Conservation (phyloP, 2,888 invertebrate genomes). For the Acanthacorydalis orientalis region DNA sequence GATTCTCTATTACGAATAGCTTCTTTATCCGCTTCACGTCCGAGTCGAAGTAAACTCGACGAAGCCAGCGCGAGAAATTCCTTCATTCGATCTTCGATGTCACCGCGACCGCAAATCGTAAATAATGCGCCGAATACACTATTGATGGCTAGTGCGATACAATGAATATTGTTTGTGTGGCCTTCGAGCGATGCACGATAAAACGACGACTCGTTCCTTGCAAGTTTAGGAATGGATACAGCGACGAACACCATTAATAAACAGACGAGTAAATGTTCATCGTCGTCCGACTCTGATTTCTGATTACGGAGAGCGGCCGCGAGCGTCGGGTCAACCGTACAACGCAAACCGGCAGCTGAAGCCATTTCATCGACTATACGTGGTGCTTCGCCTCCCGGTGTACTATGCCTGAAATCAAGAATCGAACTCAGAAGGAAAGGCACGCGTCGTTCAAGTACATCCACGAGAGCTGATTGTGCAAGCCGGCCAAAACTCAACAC, state of each 20-base stretch:
- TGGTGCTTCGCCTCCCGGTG: constrained; percentile 77
- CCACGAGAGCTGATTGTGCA: constrained; percentile 83
- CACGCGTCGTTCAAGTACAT: constrained; percentile 83
- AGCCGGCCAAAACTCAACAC: constrained; percentile 90
- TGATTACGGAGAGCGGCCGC: constrained; percentile 80
- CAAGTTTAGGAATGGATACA: constrained; percentile 89
- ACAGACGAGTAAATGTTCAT: constrained; percentile 87
- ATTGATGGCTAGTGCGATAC: constrained; percentile 91
- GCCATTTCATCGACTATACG: constrained; percentile 95
- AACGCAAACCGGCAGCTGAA: constrained; percentile 83
- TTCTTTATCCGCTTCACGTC: constrained; percentile 92
- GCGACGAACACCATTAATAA: constrained; percentile 97
- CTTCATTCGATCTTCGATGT: constrained; percentile 95
- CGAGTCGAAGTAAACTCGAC: constrained; percentile 82
- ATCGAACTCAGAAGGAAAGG: constrained; percentile 93
- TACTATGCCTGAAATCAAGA: constrained; percentile 82
- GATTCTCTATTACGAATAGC: constrained; percentile 88
- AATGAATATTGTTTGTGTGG: constrained; percentile 98
- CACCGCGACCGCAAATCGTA: constrained; percentile 87
- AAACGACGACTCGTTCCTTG: constrained; percentile 77
- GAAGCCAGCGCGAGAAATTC: constrained; percentile 88
- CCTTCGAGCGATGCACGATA: constrained; percentile 78
- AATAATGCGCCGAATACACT: constrained; percentile 94
- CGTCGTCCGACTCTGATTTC: constrained; percentile 74
- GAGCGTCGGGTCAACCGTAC: constrained; percentile 90